Evolutionary conservation across 2,113 vertebrate genomes (phyloP).

Genomic region (Mus pahari): DNA sequence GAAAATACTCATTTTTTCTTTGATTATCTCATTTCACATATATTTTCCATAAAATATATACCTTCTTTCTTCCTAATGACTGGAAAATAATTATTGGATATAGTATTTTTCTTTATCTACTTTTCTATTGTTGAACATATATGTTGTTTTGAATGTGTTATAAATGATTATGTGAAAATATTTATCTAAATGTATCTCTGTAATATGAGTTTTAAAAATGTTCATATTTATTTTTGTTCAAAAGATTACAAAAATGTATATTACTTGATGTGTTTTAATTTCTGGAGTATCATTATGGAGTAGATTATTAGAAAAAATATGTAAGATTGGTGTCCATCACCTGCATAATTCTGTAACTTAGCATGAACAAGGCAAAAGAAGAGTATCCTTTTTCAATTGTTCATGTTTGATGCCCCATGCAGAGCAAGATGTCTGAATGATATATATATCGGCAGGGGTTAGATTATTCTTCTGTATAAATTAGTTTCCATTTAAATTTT

Average conservation of each 20-base stretch:
- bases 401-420: slow-evolving; percentile 26
- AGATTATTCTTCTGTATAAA: slow-evolving; percentile 58
- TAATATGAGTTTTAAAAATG: not conserved
- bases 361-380: not conserved
- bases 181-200: too few species aligned
- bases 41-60: not conserved
- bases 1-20: not conserved
- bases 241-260: not conserved
- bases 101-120: not conserved
- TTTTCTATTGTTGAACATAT: not conserved
- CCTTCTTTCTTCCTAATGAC: not conserved
- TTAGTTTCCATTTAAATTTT: slow-evolving; percentile 69
- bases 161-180: not conserved
- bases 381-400: slow-evolving; percentile 48
- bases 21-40: not conserved
- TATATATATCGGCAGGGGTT: slow-evolving; percentile 37
- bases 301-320: slow-evolving; percentile 2
- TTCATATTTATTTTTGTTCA: not conserved
- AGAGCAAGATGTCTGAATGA: not conserved
- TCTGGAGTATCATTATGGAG: not conserved
- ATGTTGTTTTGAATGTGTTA: not conserved
- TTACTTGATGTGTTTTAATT: not conserved
- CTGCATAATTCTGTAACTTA: slow-evolving; percentile 17
- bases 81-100: not conserved
- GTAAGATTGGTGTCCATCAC: not conserved